Evolutionary conservation across 92 coral and sea anemone species (phyloP).

Genomic region (Phymanthus crucifer): DNA sequence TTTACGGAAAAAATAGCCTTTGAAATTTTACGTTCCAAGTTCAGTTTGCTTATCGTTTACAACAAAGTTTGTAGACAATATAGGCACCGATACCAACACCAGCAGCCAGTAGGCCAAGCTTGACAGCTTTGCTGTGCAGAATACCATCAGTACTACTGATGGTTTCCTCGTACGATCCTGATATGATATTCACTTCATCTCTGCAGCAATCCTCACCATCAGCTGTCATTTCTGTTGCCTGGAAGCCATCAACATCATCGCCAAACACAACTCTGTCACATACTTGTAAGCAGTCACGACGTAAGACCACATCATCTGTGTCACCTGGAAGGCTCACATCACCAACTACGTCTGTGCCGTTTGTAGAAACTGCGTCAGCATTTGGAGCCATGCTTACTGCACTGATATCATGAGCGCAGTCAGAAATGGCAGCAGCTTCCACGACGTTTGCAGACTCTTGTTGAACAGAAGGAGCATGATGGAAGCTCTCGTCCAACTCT

Average conservation of each 20-base stretch:
- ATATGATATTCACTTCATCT: not conserved
- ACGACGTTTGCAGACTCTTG: not conserved
- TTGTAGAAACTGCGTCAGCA: not conserved
- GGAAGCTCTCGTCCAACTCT: not conserved
- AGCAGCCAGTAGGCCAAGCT: not conserved
- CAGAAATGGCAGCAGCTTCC: not conserved
- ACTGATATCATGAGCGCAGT: not conserved
- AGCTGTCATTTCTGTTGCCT: not conserved
- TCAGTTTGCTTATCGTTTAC: not conserved
- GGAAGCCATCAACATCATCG: not conserved
- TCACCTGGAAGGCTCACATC: not conserved
- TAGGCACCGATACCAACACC: constrained; percentile 1
- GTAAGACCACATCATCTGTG: no score
- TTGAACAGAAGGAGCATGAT: not conserved
- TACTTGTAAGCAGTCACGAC: no score
- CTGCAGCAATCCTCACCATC: not conserved
- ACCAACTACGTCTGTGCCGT: not conserved
- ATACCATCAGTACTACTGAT: not conserved
- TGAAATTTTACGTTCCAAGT: no score
- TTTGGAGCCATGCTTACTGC: not conserved
- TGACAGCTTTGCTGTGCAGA: not conserved
- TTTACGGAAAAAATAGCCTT: no score
- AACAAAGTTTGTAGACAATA: not conserved
- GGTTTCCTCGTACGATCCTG: not conserved
- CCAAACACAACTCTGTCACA: not conserved